phyloP scores from a whole-genome alignment of 1,140 invertebrate genomes.

The Pseudomyrmex sp. region DNA sequence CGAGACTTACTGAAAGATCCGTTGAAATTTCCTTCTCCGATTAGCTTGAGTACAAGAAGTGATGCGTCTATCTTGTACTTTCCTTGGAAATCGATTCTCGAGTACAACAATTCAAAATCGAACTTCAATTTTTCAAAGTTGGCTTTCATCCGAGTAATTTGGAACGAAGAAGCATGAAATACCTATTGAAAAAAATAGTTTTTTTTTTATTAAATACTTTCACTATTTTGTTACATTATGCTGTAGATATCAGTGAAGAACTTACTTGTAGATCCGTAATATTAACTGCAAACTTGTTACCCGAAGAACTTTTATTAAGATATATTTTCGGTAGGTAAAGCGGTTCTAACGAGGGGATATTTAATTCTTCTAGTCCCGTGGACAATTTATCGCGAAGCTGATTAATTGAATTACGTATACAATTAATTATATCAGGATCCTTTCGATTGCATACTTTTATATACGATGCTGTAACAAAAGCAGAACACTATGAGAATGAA shows the following conservation, averaged over 20 bases:
- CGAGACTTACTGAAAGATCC: slow-evolving; percentile 89
- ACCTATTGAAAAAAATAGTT: slow-evolving; percentile 69
- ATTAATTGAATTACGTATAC: slow-evolving; percentile 88
- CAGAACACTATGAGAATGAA: neutral
- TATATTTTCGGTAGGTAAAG: slow-evolving; percentile 86
- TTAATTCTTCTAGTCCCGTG: slow-evolving; percentile 89
- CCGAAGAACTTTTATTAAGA: slow-evolving; percentile 85
- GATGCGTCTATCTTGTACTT: slow-evolving; percentile 88
- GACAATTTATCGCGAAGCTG: slow-evolving; percentile 86
- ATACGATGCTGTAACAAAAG: slow-evolving; percentile 87
- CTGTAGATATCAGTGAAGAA: slow-evolving; percentile 6
- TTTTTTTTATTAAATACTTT: neutral
- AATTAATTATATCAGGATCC: slow-evolving; percentile 88
- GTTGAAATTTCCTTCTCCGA: slow-evolving; percentile 88
- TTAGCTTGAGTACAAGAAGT: slow-evolving; percentile 87
- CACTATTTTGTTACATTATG: neutral
- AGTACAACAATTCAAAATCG: slow-evolving; percentile 86
- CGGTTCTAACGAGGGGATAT: slow-evolving; percentile 89
- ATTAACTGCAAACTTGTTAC: slow-evolving; percentile 86
- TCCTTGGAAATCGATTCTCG: slow-evolving; percentile 86
- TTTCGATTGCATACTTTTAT: slow-evolving; percentile 88
- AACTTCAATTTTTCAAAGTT: slow-evolving; percentile 84
- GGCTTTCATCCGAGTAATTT: slow-evolving; percentile 81
- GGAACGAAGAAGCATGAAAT: slow-evolving; percentile 78
- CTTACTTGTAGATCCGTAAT: slow-evolving; percentile 87